Base-by-base conservation (phyloP, 2,888 invertebrate genomes). In the Autographa pulchrina region DNA sequence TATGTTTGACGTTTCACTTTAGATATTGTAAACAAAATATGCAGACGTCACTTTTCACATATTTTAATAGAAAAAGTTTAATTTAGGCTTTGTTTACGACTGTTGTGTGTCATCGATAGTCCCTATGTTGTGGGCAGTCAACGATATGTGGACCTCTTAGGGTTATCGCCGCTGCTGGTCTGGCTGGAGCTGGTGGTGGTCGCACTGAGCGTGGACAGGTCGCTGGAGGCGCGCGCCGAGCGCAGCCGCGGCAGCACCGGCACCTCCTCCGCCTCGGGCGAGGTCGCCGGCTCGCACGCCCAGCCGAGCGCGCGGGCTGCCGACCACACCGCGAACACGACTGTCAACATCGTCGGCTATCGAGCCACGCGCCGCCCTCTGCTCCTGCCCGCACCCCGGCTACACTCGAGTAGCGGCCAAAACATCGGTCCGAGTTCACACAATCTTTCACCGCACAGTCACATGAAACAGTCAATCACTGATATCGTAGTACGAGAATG, bases 261-360 rank as follows among this genome's bases (percentile, higher is more conserved):
- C 72, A 89, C 86, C 80, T 95, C 96, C 74, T 96, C 96, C 73
- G 89, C 88, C 72, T 94, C 94, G 68, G 94, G 94, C 60, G 94
- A 90, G 73, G 86, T 74, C 72, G 90, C 86, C 68, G 85, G 84
- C 68, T 92, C 93, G 88, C 90, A 89, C 80, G 92, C 86, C 94
- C 93, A 93, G 87, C 96, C 93, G 86, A 97, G 93, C 92, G 96
- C 96, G 90, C 97, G 96, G 89, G 96, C 96, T 82, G 96, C 95
- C 87, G 96, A 96, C 97, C 97, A 97, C 93, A 96, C 92, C 92
- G 97, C 96, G 88, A 96, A 96, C 87, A 97, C 95, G 88, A 97
- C 91, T 88, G 97, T 96, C 92, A 97, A 93, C 97, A 97, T 97
- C 75, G 81, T 88, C 86, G 87, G 80, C 83, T 93, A 93, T 84